phyloP scores from a whole-genome alignment of 2,797 vertebrate species.

The Amphiprion clarkii region DNA sequence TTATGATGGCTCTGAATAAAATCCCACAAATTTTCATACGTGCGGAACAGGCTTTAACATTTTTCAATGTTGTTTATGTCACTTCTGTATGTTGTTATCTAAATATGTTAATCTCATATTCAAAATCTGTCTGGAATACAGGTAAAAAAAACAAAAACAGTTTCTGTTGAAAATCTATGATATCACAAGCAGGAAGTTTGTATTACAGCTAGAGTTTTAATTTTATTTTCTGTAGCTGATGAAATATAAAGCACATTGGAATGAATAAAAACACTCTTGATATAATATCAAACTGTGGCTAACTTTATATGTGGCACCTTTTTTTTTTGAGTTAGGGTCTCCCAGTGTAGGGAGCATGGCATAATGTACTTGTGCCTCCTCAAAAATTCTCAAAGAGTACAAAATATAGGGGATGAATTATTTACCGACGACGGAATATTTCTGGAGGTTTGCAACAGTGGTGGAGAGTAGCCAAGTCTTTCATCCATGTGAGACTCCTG shows the following conservation, averaged over 20 bases:
- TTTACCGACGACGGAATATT: conserved; percentile 83
- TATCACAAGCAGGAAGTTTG: not conserved
- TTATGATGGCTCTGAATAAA: not conserved
- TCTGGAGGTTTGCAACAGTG: conserved; percentile 78
- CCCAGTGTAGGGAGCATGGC: conserved; percentile 53
- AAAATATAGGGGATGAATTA: conserved; percentile 88
- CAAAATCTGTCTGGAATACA: not conserved
- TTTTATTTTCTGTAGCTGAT: conserved; percentile 18
- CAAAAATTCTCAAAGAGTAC: conserved; percentile 84
- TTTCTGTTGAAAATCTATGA: not conserved
- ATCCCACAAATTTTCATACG: not conserved
- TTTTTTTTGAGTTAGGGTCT: conserved; percentile 54
- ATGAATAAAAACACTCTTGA: conserved; percentile 23
- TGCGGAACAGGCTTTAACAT: not conserved
- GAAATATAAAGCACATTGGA: conserved; percentile 11
- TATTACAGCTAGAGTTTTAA: not conserved
- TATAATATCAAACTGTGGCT: conserved; percentile 50
- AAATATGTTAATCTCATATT: conserved; percentile 6
- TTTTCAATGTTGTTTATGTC: not conserved
- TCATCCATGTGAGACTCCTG: conserved; percentile 83
- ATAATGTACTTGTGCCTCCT: conserved; percentile 74
- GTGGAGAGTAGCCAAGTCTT: conserved; percentile 80
- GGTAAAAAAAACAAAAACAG: conserved; percentile 30
- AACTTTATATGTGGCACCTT: conserved; percentile 60
- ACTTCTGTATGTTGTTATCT: not conserved